Evolutionary conservation across 2,113 vertebrate species (phyloP).

Genomic region (Conger conger): DNA sequence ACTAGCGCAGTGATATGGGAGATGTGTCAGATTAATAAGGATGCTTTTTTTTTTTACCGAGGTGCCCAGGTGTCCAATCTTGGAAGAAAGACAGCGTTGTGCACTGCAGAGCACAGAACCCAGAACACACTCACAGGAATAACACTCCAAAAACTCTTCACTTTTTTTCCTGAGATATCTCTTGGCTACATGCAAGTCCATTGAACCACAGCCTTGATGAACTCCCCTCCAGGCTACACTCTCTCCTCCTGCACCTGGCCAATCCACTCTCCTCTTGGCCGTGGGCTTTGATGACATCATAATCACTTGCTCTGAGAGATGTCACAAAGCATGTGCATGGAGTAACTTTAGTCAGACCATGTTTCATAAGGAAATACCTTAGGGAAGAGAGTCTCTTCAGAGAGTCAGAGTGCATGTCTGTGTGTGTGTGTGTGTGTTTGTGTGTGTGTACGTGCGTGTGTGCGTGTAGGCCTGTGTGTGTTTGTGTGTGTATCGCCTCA

Average conservation of each 20-base stretch:
- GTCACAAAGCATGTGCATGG: not conserved
- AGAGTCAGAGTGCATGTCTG: not conserved
- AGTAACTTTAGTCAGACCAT: not conserved
- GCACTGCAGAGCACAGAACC: not conserved
- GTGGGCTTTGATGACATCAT: not conserved
- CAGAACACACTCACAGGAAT: not conserved
- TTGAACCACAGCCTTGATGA: not conserved
- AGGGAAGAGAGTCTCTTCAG: not conserved
- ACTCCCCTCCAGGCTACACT: not conserved
- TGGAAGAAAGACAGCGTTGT: not conserved
- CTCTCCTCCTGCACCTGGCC: not conserved
- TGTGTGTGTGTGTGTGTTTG: not conserved
- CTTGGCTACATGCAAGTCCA: not conserved
- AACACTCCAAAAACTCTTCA: not conserved
- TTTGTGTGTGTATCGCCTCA: not conserved
- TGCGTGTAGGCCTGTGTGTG: not conserved
- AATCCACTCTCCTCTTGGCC: not conserved
- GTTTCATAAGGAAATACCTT: not conserved
- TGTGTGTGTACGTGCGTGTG: not conserved
- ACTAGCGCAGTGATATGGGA: not conserved
- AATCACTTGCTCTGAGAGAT: not conserved
- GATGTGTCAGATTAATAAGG: not conserved
- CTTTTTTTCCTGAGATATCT: not conserved
- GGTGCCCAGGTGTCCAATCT: not conserved
- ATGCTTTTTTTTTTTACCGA: not conserved